phyloP scores from a whole-genome alignment of 1,140 invertebrate genomes.

The Coenobita brevimanus region DNA sequence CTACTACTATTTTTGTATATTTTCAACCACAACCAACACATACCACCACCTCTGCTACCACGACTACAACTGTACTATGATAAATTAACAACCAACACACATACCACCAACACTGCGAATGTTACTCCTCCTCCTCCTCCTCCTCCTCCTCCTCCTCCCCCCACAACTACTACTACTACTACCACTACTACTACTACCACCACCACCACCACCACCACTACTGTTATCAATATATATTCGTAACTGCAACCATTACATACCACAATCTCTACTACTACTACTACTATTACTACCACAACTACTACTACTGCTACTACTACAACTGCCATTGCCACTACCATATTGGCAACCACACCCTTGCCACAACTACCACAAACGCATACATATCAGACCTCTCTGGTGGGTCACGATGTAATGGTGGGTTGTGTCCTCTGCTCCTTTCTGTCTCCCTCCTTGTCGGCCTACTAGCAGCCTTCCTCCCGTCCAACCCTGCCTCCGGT shows the following conservation, averaged over 20 bases:
- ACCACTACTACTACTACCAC: not conserved
- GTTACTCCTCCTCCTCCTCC: no score
- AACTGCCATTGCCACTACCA: no score
- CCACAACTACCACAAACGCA: not conserved
- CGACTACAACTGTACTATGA: not conserved
- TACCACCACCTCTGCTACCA: constrained; percentile 22
- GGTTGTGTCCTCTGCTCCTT: constrained; percentile 36
- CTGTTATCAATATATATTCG: no score
- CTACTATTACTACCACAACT: no score
- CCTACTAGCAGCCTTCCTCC: constrained; percentile 39
- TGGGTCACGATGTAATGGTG: constrained; percentile 38
- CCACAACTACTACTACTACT: constrained; percentile 1
- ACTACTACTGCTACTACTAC: no score
- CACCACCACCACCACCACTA: not conserved
- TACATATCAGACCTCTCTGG: constrained; percentile 9
- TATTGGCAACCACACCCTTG: not conserved
- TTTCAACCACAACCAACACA: not conserved
- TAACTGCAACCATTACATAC: no score
- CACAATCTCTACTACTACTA: no score
- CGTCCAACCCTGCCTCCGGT: constrained; percentile 33
- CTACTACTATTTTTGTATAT: no score
- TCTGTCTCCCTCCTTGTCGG: constrained; percentile 51
- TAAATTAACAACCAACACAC: constrained; percentile 1
- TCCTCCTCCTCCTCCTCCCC: no score
- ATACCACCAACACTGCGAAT: not conserved